Conservation (phyloP, 2,797 vertebrate genomes). For the Pseudopleuronectes americanus region DNA sequence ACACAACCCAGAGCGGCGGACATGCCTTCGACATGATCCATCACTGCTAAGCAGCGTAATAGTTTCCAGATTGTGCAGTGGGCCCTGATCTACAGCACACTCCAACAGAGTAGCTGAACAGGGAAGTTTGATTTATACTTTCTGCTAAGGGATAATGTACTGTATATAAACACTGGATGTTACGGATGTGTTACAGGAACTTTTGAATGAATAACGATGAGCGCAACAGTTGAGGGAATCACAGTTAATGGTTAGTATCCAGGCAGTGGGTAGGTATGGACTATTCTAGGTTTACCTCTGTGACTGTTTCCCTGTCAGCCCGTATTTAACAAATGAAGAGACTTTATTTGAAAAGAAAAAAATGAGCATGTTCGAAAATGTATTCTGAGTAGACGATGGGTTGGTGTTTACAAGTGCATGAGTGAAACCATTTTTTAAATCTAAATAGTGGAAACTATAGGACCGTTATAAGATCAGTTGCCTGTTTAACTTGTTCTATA, state of each 20-base stretch:
- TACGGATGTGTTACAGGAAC: constrained; percentile 14
- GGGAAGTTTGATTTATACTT: constrained; percentile 6
- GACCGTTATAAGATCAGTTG: neutral
- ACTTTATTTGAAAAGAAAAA: too few species aligned
- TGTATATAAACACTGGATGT: constrained; percentile 8
- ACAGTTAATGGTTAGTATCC: neutral
- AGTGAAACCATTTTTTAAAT: neutral
- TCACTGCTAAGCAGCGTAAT: constrained; percentile 53
- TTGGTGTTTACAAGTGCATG: neutral
- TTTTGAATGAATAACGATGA: neutral
- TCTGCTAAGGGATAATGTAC: neutral
- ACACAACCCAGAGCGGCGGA: constrained; percentile 64
- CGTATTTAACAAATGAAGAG: neutral
- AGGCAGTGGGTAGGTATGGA: neutral
- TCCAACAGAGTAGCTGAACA: constrained; percentile 14
- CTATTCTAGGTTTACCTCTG: neutral
- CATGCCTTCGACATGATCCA: constrained; percentile 70
- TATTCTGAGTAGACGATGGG: neutral
- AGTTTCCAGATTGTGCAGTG: constrained; percentile 64
- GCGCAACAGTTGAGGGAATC: neutral
- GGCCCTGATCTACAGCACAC: constrained; percentile 38
- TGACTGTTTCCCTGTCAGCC: neutral
- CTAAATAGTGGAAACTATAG: neutral
- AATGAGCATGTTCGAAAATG: neutral
- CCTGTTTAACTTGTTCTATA: neutral